Conservation (phyloP, 2,113 vertebrate species). For the Panurus biarmicus region DNA sequence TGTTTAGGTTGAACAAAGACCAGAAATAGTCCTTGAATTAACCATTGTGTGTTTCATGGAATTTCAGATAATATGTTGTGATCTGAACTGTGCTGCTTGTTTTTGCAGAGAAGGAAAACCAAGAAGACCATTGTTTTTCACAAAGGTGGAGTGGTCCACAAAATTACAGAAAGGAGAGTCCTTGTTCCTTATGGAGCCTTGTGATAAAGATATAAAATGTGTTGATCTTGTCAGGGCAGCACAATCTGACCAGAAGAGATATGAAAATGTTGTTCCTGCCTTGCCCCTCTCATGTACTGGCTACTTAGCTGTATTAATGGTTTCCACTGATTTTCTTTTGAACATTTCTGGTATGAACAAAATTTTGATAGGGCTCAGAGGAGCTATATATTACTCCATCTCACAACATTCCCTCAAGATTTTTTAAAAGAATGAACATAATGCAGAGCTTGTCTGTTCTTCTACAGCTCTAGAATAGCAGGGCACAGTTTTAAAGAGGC, state of each 20-base stretch:
- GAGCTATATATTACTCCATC: not conserved
- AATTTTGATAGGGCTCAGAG: not conserved
- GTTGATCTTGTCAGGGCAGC: not conserved
- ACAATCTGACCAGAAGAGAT: accelerated
- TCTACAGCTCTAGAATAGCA: not conserved
- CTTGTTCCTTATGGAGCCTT: not conserved
- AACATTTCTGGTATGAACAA: not conserved
- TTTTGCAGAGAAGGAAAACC: not conserved
- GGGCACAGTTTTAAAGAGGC: not conserved
- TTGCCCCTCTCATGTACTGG: not conserved
- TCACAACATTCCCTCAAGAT: not conserved
- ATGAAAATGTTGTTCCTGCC: accelerated
- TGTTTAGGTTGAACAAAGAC: not conserved
- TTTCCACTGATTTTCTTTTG: not conserved
- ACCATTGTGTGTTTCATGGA: not conserved
- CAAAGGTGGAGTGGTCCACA: not conserved
- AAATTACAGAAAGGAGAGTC: not conserved
- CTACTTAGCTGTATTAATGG: not conserved
- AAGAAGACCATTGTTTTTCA: not conserved
- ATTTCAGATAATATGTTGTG: not conserved
- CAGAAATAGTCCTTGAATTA: not conserved
- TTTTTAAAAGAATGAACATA: not conserved
- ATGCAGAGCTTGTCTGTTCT: not conserved
- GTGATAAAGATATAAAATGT: not conserved
- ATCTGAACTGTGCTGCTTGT: not conserved